A percentile compares a stretch with the other conserved stretches of the same genome.
Evolutionary conservation across 2,888 invertebrate genomes (phyloP).

Genomic region (Rhagophthalmus giganteus): DNA sequence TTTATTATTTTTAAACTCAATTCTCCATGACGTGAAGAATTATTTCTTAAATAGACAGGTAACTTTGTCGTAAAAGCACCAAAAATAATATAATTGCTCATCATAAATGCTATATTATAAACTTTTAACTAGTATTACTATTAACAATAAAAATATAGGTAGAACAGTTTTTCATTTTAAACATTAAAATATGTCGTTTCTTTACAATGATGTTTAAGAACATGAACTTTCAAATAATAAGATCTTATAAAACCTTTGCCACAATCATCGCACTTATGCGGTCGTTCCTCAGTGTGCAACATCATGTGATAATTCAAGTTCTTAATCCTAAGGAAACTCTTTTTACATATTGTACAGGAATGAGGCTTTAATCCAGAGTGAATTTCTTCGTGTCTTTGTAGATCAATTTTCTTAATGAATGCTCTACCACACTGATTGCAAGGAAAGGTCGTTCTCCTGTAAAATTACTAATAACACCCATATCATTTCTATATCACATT

Average conservation of each 20-base stretch:
- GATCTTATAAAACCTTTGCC: constrained; percentile 45
- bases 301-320: constrained; percentile 45
- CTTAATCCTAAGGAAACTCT: constrained; percentile 42
- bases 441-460: constrained; percentile 45
- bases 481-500: too few species aligned
- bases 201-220: constrained; percentile 39
- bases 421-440: constrained; percentile 43
- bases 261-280: constrained; percentile 44
- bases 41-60: too few species aligned
- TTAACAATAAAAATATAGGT: too few species aligned
- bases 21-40: not conserved
- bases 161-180: too few species aligned
- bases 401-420: constrained; percentile 44
- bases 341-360: constrained; percentile 41
- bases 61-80: too few species aligned
- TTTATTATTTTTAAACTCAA: not conserved
- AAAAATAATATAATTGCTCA: not conserved
- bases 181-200: too few species aligned
- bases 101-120: not conserved
- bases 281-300: constrained; percentile 45
- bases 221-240: constrained; percentile 45
- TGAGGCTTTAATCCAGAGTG: constrained; percentile 44
- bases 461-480: too few species aligned
- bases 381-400: constrained; percentile 45
- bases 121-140: too few species aligned